Base-by-base conservation (phyloP, 2,797 vertebrate genomes). In the Peromyscus attwateri region DNA sequence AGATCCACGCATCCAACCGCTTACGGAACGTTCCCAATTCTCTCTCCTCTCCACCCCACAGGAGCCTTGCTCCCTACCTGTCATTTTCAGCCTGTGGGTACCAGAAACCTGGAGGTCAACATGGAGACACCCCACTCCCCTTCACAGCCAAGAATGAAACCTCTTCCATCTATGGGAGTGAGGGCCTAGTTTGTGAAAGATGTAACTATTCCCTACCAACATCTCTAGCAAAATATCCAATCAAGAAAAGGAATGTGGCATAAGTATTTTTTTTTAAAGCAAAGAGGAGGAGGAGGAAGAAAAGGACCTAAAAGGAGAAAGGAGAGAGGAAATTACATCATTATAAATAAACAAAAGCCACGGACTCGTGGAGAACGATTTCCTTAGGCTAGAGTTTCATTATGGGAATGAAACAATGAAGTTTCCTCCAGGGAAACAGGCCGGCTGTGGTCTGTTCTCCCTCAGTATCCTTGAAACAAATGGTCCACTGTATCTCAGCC, bases 311-410 rank as follows among this genome's bases (percentile, higher is more conserved):
- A 75, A 31, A 60, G 55, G 34, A 40, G 16, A 31, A 31, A 29
- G 23, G 40, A 62, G 60, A 29, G 27, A 43, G 52, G 87, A 43
- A 75, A 75, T 60, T 73, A 31, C 16, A 76, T 60, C 49, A 73
- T 64, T 52, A 64, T 62, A 84, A 95, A 85, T 43, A 77, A 89
- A 81, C 37, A 55, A 62, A 80, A 81, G 27, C 85, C 73, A 82
- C 1, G 37, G 19, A 37, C 57, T 92, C 75, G 57, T 37, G 23
- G 90, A 88, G 43, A 91, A 55, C 57, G 43, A 77, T 40, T 87
- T 87, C 49, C 81, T 66, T 70, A 6, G 25, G 52, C 87, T 80
- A 34, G 87, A 96, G 40, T 96, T 94, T 80, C 90, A 77, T 37
- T 70, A 95, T 68, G 46, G 10, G 75, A 73, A 73, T n/a, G 31